A percentile compares a stretch with the other conserved stretches of the same genome.
Evolutionary conservation across 2,113 vertebrate species (phyloP).

Genomic region (Datnioides undecimradiatus): DNA sequence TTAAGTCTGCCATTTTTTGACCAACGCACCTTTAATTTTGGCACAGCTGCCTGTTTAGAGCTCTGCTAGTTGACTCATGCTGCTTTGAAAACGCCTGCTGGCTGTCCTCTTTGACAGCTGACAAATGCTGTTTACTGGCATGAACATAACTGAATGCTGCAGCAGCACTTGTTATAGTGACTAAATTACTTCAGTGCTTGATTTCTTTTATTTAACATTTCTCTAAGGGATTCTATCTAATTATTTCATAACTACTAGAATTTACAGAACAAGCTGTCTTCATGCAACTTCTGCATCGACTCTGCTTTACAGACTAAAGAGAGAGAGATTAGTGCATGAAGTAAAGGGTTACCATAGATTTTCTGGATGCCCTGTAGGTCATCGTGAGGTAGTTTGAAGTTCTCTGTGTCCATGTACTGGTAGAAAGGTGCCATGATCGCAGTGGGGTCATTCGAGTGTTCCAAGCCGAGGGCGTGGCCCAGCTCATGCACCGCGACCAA

Average conservation of each 20-base stretch:
- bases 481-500: constrained; percentile 88
- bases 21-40: constrained; percentile 13
- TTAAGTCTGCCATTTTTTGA: constrained; percentile 12
- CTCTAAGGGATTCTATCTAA: neutral
- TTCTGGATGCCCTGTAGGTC: constrained; percentile 89
- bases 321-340: neutral
- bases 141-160: constrained; percentile 17
- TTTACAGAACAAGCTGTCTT: neutral
- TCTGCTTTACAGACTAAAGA: neutral
- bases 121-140: constrained; percentile 62
- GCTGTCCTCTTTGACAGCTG: constrained; percentile 54
- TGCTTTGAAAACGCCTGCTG: constrained; percentile 41
- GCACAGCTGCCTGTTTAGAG: constrained; percentile 18
- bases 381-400: constrained; percentile 87
- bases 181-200: too few species aligned
- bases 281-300: neutral
- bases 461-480: constrained; percentile 86
- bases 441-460: constrained; percentile 87
- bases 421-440: constrained; percentile 89
- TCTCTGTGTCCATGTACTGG: constrained; percentile 88
- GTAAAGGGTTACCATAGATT: constrained; percentile 82
- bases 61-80: constrained; percentile 52
- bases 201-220: neutral
- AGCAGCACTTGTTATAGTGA: constrained; percentile 31
- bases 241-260: neutral